Percentiles rank a stretch among this genome's conserved stretches.
Conservation (phyloP, 2,797 vertebrate genomes). For the Hemitrygon akajei region DNA sequence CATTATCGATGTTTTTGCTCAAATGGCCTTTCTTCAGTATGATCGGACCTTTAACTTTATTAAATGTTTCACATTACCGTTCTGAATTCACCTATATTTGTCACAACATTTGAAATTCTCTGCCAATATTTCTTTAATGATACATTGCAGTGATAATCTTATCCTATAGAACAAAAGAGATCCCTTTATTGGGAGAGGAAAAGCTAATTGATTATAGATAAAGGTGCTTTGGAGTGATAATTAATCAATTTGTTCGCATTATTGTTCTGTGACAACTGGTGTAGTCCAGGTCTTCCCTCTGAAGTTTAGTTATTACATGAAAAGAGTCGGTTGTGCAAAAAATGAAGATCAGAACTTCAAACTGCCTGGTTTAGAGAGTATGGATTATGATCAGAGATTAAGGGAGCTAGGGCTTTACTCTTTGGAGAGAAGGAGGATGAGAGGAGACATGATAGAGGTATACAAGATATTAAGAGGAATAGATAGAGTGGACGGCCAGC, state of each 20-base stretch:
- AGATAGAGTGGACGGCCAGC: too few relatives aligned
- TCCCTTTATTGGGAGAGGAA: conserved; percentile 5
- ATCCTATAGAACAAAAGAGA: not conserved
- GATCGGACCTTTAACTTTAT: not conserved
- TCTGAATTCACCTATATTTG: not conserved
- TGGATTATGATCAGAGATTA: too few relatives aligned
- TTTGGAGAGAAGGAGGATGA: too few relatives aligned
- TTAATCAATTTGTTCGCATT: conserved; percentile 30
- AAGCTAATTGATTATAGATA: conserved; percentile 33
- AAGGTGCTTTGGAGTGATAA: conserved; percentile 24
- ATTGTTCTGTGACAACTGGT: conserved; percentile 14
- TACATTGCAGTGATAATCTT: not conserved
- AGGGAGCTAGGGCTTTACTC: too few relatives aligned
- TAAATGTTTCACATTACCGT: not conserved
- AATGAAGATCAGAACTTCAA: not conserved
- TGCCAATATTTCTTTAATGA: not conserved
- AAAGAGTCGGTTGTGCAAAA: conserved; percentile 8
- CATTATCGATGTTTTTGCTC: not conserved
- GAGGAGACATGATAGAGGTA: too few relatives aligned
- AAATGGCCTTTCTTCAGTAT: not conserved
- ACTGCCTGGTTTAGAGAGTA: too few relatives aligned
- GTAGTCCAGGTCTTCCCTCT: not conserved
- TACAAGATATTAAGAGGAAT: too few relatives aligned
- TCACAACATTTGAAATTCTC: not conserved
- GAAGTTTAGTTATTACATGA: conserved; percentile 32